These are phyloP conservation scores for Ditula angustiorana DNA, from an alignment of 2,888 invertebrate species.

Conservation along the genomic window DNA sequence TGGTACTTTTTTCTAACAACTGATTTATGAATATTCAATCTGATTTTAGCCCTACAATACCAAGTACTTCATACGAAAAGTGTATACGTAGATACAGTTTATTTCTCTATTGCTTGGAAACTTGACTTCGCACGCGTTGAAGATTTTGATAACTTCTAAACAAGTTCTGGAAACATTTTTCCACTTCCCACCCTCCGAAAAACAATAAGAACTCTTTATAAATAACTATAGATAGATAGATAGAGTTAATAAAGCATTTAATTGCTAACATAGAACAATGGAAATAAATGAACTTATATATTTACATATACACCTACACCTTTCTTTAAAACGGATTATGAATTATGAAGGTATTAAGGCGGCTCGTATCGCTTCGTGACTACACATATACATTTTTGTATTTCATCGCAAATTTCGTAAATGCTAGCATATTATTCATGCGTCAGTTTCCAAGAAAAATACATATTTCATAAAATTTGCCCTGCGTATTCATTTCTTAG, in stretches of 20 bases:
- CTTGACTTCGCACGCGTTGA: too few relatives aligned
- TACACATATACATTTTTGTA: constrained; percentile 23
- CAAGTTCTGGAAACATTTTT: too few relatives aligned
- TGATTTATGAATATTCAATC: neutral
- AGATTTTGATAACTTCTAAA: too few relatives aligned
- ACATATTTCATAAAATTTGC: constrained; percentile 49
- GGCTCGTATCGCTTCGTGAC: constrained; percentile 21
- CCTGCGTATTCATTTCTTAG: constrained; percentile 31
- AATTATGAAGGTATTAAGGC: constrained; percentile 16
- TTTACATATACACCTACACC: too few relatives aligned
- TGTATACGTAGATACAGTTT: too few relatives aligned
- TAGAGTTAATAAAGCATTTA: too few relatives aligned
- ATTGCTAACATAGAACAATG: too few relatives aligned
- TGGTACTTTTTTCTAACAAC: neutral
- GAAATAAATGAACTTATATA: too few relatives aligned
- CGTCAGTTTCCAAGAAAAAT: constrained; percentile 48
- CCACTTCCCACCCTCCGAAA: too few relatives aligned
- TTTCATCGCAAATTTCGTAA: constrained; percentile 29
- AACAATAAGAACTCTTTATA: too few relatives aligned
- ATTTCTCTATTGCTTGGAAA: neutral
- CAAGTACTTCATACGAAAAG: too few relatives aligned
- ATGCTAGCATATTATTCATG: constrained; percentile 41
- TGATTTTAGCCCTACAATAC: neutral
- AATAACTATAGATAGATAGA: too few relatives aligned
- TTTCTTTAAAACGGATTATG: neutral